Percentiles rank a stretch among this genome's conserved stretches.
Evolutionary conservation across 2,113 vertebrate species (phyloP).

Genomic region (Otus sunia): DNA sequence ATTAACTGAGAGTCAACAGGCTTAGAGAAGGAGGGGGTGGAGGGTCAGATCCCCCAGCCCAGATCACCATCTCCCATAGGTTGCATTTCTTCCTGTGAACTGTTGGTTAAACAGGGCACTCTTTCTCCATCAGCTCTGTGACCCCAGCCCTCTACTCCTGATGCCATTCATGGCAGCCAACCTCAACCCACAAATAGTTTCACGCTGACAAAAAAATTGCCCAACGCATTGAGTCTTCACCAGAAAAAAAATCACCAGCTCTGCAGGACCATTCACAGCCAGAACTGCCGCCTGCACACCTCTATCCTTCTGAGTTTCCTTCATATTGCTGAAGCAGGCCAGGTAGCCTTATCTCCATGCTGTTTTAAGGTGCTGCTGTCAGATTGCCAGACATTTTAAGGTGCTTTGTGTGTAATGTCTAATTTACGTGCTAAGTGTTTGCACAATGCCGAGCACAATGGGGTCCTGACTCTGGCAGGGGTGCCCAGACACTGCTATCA

Average conservation of each 20-base stretch:
- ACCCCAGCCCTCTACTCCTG: not conserved
- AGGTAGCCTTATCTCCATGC: not conserved
- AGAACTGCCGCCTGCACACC: fast-evolving
- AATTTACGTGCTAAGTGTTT: constrained; percentile 19
- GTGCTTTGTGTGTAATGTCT: not conserved
- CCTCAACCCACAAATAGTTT: constrained; percentile 49
- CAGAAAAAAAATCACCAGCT: constrained; percentile 7
- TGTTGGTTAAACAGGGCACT: not conserved
- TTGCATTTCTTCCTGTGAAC: not conserved
- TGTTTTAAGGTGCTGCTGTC: not conserved
- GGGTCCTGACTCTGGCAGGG: constrained; percentile 18
- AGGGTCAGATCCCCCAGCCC: not conserved
- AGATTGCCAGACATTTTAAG: not conserved
- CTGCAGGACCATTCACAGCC: not conserved
- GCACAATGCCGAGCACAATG: not conserved
- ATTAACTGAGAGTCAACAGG: not conserved
- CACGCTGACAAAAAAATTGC: not conserved
- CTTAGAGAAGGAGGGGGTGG: not conserved
- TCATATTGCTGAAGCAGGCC: not conserved
- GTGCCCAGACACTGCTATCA: constrained; percentile 26
- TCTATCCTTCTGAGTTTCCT: not conserved
- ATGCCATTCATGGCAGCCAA: not conserved
- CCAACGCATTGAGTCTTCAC: not conserved
- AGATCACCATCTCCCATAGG: not conserved
- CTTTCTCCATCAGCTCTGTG: not conserved